Conservation (phyloP, 2,113 vertebrate species). For the Oryzias curvinotus region DNA sequence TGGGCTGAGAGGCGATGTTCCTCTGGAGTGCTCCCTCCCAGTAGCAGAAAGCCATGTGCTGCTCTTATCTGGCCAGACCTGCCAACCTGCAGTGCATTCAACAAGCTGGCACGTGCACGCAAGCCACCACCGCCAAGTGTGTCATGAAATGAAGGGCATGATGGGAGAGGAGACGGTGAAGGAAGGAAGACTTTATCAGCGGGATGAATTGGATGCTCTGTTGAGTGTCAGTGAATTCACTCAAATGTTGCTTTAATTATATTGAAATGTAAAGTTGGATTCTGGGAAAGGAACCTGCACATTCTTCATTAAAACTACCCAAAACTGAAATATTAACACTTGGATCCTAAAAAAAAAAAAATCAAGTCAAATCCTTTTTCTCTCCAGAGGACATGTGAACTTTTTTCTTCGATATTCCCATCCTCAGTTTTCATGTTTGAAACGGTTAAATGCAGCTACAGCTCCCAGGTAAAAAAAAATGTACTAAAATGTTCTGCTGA, state of each 20-base stretch:
- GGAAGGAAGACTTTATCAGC: conserved; percentile 54
- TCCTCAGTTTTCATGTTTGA: no score
- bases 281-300: no score
- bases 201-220: conserved; percentile 48
- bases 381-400: no score
- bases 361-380: no score
- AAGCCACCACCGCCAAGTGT: conserved; percentile 21
- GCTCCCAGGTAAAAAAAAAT: no score
- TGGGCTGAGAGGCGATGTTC: conserved; percentile 64
- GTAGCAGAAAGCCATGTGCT: conserved; percentile 63
- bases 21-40: conserved; percentile 52
- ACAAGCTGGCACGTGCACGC: conserved; percentile 61
- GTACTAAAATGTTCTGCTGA: no score
- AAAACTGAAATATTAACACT: no score
- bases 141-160: conserved; percentile 66
- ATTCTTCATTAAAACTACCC: no score
- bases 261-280: no score
- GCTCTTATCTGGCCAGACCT: conserved; percentile 79
- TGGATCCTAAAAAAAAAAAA: no score
- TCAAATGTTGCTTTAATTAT: conserved; percentile 16
- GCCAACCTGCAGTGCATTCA: conserved; percentile 78
- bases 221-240: conserved; percentile 58
- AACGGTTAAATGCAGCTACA: no score
- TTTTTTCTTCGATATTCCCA: no score
- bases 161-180: conserved; percentile 59